These are phyloP conservation scores for Cricetomys ansorgei DNA, from an alignment of 2,113 vertebrate genomes.

Conservation along the genomic window DNA sequence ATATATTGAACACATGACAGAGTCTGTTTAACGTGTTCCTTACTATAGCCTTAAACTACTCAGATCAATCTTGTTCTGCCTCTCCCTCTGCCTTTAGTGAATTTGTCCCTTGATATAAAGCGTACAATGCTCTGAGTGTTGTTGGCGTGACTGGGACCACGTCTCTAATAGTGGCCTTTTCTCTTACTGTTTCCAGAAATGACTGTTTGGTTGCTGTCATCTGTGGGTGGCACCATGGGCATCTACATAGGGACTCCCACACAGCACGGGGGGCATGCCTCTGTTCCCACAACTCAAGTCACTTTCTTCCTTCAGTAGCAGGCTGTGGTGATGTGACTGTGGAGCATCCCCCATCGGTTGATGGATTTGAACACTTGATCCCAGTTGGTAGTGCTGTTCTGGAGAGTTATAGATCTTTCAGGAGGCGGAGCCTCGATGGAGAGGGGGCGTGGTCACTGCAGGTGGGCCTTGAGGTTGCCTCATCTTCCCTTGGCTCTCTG, in stretches of 20 bases:
- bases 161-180: neutral
- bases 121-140: neutral
- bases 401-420: neutral
- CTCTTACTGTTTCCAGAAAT: neutral
- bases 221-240: neutral
- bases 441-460: neutral
- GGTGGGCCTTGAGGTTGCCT: neutral
- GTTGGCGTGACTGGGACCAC: neutral
- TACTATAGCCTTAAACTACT: constrained; percentile 4
- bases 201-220: neutral
- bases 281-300: neutral
- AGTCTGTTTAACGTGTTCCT: neutral
- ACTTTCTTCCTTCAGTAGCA: neutral
- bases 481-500: neutral
- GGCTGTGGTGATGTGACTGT: neutral
- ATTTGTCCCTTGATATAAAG: neutral
- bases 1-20: constrained; percentile 14
- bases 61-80: neutral
- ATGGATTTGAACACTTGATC: neutral
- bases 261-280: no score
- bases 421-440: neutral
- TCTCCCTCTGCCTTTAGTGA: neutral
- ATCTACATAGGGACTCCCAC: no score
- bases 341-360: neutral
- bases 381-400: neutral